Base-by-base conservation (phyloP, 2,113 vertebrate species). In the Neogale vison region DNA sequence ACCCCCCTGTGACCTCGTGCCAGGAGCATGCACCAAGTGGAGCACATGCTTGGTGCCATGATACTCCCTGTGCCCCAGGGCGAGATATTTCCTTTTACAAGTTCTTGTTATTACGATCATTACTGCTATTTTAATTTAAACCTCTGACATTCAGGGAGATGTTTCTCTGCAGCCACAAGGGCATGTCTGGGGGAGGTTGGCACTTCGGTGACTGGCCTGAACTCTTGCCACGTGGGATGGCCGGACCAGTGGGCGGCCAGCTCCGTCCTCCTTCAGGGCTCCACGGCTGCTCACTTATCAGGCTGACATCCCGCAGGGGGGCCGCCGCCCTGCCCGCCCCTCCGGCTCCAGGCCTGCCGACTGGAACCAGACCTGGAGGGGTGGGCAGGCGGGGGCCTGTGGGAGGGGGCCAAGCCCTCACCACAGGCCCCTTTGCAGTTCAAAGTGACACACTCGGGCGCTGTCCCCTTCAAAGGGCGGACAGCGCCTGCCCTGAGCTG, bases 281-380 rank as follows among this genome's bases (percentile, higher is more conserved):
- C 98, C 98, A 98, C 98, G 97, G 90, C 99, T 97, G 98, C 99
- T 99, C 98, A 99, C 99, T 99, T 99, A 99, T 99, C 99, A 99
- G 99, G 98, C 99, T 99, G 99, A 99, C 99, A 99, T 99, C 99
- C 99, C 99, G 98, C 98, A 99, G 99, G 99, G 99, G 99, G 99
- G 99, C 94, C 12, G 85, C 79, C 17, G 82, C 91, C 95, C 96
- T 93, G 87, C 86, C 98, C 97, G 99, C 99, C 98, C 98, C 98
- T 98, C 98, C 97, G 97, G 99, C 99, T 99, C 98, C 98, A 96
- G 99, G 99, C 99, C 98, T 90, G 96, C 98, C 97, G 99, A 98
- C 99, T 98, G 97, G 98, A 97, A 99, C 97, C 98, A 98, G 98
- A 98, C 96, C 98, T 97, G 95, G 0, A 82, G 96, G 97, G 96